Base-by-base conservation (phyloP, 1,140 invertebrate species). In the Aricia agestis region DNA sequence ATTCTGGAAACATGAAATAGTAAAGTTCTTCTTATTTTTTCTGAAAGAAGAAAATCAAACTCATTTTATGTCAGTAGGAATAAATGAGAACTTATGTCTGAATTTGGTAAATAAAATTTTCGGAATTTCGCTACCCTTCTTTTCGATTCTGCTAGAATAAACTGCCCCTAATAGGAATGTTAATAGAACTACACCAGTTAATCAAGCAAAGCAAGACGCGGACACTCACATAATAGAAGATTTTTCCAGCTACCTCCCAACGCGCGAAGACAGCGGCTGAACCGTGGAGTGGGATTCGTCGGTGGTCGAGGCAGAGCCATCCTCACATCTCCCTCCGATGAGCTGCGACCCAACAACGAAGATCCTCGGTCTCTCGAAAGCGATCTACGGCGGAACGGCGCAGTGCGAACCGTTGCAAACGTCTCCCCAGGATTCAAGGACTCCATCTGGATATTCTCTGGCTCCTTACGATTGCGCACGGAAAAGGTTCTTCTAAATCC, bases 161-260 rank as follows among this genome's bases (percentile, higher is more conserved):
- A n/a, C 4, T 66, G 19, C n/a, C 25, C 15, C 18, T 19, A 58
- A 68, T 68, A 17, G 45, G 9, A 58, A 31, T 58, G 52, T 68
- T 58, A 68, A 25, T 31, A 5, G 19, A 52, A 13, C 66, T 42
- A 58, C 45, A 31, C 7, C 65, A 72, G 70, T 77, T 75, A 77
- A 79, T 77, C 74, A 76, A 72, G 76, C 76, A 74, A 78, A 75
- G 75, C 79, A 79, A 77, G 72, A 77, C 72, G 76, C 82, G 79
- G 73, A 77, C 79, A 94, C 94, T 94, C 92, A 94, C 94, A 89
- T 92, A 93, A 92, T 74, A 94, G 90, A 69, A 94, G 91, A 84
- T 94, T 94, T 82, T 93, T 94, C 94, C 94, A 94, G 80, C 93
- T 94, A 41, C 94, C 93, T 76, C 93, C 93, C 63, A 94, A 90